Percentiles rank a stretch among this genome's conserved stretches.
phyloP scores from a whole-genome alignment of 2,113 vertebrate species.

The Melanostigma gelatinosum region DNA sequence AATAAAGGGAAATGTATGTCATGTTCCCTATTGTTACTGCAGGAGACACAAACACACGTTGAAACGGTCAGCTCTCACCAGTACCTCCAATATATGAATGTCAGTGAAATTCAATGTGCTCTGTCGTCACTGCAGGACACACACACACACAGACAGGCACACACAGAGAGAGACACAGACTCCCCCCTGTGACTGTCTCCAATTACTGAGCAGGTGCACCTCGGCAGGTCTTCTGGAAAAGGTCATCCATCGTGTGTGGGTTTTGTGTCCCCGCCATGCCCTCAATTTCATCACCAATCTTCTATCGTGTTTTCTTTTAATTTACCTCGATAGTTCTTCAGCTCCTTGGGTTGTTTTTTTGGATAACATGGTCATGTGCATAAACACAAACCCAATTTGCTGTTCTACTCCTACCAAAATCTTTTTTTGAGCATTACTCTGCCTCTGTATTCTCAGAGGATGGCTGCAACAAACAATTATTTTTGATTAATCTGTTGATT shows the following conservation, averaged over 20 bases:
- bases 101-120: conserved; percentile 52
- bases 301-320: conserved; percentile 14
- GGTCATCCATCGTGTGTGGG: conserved; percentile 49
- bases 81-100: conserved; percentile 51
- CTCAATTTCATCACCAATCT: conserved; percentile 33
- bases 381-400: background rate
- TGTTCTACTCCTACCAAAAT: background rate
- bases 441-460: background rate
- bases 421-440: background rate
- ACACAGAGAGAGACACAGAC: background rate
- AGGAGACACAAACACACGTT: conserved; percentile 2
- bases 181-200: conserved; percentile 50
- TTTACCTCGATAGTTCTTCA: conserved; percentile 1
- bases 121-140: conserved; percentile 19
- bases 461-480: background rate
- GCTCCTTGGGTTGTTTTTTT: background rate
- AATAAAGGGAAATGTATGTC: background rate
- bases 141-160: background rate
- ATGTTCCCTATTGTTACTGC: background rate
- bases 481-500: background rate
- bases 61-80: conserved; percentile 16
- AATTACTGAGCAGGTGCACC: conserved; percentile 66
- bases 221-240: conserved; percentile 62
- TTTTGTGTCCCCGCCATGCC: background rate
- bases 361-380: background rate